Percentiles rank a stretch among this genome's conserved stretches.
These are phyloP conservation scores for Torymus auratus DNA, from an alignment of 2,888 invertebrate species.

Conservation along the genomic window DNA sequence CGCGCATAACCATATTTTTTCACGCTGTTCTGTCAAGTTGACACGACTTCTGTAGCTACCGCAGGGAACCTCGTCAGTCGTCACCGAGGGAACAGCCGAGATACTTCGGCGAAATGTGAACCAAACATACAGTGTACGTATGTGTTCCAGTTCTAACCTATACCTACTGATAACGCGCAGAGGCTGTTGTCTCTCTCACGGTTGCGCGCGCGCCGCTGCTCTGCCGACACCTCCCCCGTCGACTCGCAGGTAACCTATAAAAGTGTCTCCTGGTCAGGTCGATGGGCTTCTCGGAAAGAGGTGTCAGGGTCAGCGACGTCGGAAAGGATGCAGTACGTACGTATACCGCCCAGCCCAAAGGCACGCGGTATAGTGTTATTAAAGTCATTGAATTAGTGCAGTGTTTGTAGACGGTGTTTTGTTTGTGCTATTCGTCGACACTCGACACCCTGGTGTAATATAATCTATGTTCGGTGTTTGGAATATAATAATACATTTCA, in stretches of 20 bases:
- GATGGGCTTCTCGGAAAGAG: neutral
- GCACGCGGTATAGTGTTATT: too few species aligned
- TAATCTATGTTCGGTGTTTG: too few species aligned
- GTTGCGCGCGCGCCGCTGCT: conserved; percentile 25
- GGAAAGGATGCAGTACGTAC: too few species aligned
- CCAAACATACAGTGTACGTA: conserved; percentile 36
- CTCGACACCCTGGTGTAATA: too few species aligned
- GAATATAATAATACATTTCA: too few species aligned
- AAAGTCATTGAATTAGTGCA: too few species aligned
- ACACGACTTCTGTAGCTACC: too few species aligned
- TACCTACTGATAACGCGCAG: neutral
- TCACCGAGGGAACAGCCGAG: neutral
- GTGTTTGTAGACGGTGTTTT: conserved; percentile 5
- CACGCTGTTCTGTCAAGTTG: too few species aligned
- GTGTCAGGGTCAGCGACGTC: too few species aligned
- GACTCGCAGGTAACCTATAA: conserved; percentile 32
- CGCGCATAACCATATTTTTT: too few species aligned
- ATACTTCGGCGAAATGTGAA: conserved; percentile 47
- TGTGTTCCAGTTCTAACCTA: conserved; percentile 47
- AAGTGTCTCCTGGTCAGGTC: neutral
- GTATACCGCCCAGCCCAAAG: too few species aligned
- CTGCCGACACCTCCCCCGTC: neutral
- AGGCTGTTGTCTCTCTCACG: neutral
- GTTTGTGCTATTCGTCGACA: neutral
- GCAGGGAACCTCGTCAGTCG: too few species aligned